phyloP scores from a whole-genome alignment of 2,113 vertebrate genomes.

The Entosphenus tridentatus region DNA sequence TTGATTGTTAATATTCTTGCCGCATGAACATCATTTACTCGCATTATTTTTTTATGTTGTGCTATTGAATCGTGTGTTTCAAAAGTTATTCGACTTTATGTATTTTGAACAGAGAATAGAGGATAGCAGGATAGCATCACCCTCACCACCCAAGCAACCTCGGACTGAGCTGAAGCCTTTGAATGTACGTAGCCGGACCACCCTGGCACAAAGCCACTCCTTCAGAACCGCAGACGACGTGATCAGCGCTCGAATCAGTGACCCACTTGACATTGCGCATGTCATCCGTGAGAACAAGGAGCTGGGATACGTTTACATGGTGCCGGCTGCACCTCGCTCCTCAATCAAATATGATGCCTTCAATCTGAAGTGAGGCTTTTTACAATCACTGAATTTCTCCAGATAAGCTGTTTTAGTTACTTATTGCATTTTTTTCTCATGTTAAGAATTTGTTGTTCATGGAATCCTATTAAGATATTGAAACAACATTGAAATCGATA shows the following conservation, averaged over 20 bases:
- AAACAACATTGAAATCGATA: not conserved
- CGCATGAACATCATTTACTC: constrained; percentile 9
- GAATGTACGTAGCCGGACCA: not conserved
- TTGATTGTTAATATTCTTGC: not conserved
- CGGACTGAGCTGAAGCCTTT: constrained; percentile 9
- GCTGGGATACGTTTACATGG: constrained; percentile 37
- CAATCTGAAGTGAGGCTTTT: constrained; percentile 26
- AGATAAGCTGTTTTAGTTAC: not conserved
- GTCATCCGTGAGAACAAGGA: constrained; percentile 27
- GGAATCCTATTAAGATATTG: not conserved
- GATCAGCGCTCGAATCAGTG: constrained; percentile 20
- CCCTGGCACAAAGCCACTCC: constrained; percentile 8
- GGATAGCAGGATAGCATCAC: constrained; percentile 10
- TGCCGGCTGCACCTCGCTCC: constrained; percentile 21
- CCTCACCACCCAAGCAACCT: constrained; percentile 17
- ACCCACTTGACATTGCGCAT: constrained; percentile 26
- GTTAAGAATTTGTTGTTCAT: constrained; percentile 1
- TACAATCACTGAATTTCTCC: constrained; percentile 10
- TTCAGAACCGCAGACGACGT: constrained; percentile 28
- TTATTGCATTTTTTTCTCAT: not conserved
- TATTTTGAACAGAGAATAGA: constrained; percentile 7
- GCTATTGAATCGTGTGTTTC: not conserved
- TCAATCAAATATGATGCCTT: constrained; percentile 26
- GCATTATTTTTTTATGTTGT: not conserved
- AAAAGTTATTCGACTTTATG: constrained; percentile 4